phyloP scores from a whole-genome alignment of 2,797 vertebrate species.

The Sardinella longiceps region DNA sequence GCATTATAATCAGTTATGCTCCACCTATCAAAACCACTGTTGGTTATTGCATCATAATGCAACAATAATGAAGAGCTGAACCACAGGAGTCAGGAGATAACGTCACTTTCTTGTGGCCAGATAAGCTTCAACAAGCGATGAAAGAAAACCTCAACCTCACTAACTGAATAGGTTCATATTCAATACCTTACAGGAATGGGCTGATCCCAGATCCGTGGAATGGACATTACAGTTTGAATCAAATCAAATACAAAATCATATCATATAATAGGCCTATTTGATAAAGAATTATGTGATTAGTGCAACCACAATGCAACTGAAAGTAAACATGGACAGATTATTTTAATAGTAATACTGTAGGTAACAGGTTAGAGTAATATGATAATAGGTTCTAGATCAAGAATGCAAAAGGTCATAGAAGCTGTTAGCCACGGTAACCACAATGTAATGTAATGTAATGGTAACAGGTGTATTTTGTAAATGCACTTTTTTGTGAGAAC shows the following conservation, averaged over 20 bases:
- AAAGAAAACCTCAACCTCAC: neutral
- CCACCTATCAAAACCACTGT: neutral
- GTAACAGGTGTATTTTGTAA: neutral
- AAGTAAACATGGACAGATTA: neutral
- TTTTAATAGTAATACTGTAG: no score
- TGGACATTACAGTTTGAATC: neutral
- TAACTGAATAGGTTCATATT: neutral
- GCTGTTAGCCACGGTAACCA: neutral
- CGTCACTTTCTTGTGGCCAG: neutral
- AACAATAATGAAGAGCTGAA: neutral
- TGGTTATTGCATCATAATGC: neutral
- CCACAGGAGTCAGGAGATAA: neutral
- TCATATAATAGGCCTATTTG: neutral
- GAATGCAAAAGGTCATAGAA: neutral
- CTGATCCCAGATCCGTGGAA: neutral
- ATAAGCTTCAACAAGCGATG: neutral
- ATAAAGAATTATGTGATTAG: neutral
- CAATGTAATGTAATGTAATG: neutral
- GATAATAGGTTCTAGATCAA: neutral
- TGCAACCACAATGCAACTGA: neutral
- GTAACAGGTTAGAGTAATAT: no score
- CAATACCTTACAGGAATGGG: neutral
- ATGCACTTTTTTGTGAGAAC: neutral
- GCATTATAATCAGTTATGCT: neutral
- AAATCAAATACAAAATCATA: neutral